Evolutionary conservation across 2,113 vertebrate genomes (phyloP).

Genomic region (Callospermophilus lateralis): DNA sequence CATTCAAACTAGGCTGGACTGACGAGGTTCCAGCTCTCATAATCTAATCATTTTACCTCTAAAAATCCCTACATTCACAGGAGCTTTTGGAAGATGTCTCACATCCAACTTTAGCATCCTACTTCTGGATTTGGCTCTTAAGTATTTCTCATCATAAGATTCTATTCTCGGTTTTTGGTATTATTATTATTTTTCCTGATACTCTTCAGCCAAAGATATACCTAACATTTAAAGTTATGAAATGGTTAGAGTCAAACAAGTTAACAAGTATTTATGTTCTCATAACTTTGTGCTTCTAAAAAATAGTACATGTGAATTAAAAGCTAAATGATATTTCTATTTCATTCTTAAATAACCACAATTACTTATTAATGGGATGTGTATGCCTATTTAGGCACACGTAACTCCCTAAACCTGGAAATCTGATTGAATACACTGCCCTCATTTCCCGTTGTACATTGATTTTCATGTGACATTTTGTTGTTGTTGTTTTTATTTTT

Average conservation of each 20-base stretch:
- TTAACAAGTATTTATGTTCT: constrained; percentile 17
- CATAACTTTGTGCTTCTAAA: neutral
- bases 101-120: too few species aligned
- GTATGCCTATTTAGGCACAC: neutral
- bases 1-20: too few species aligned
- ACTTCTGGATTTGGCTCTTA: neutral
- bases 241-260: neutral
- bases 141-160: neutral
- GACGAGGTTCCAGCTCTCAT: too few species aligned
- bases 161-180: neutral
- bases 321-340: constrained; percentile 46
- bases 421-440: neutral
- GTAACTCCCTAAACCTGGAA: neutral
- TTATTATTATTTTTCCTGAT: neutral
- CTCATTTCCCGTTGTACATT: neutral
- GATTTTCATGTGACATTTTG: neutral
- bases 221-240: neutral
- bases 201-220: neutral
- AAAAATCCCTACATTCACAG: too few species aligned
- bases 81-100: too few species aligned
- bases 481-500: neutral
- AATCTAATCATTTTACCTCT: too few species aligned
- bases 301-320: neutral
- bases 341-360: constrained; percentile 14
- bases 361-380: neutral